Percentiles rank a stretch among this genome's conserved stretches.
Conservation (phyloP, 1,140 invertebrate species). For the Hesperophylax magnus region DNA sequence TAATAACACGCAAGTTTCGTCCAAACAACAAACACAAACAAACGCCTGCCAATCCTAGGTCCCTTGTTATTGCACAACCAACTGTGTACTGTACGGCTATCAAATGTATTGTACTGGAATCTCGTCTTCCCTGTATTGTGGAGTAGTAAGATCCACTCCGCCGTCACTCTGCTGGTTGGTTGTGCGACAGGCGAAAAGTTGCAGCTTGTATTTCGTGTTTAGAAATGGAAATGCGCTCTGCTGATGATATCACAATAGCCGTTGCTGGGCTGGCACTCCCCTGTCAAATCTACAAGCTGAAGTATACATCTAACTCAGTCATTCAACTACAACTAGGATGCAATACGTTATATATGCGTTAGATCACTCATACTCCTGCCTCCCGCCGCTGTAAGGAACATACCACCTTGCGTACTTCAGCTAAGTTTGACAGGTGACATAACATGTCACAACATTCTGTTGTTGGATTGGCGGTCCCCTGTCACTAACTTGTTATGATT, state of each 20-base stretch:
- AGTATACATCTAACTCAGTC: slow-evolving; percentile 37
- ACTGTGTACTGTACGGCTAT: not conserved
- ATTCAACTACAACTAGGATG: not conserved
- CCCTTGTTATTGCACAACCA: slow-evolving; percentile 55
- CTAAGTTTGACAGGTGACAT: slow-evolving; percentile 55
- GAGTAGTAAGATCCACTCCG: not conserved
- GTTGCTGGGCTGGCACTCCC: slow-evolving; percentile 59
- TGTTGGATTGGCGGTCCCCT: slow-evolving; percentile 59
- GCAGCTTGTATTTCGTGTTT: slow-evolving; percentile 37
- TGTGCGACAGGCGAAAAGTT: slow-evolving; percentile 54
- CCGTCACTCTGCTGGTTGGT: slow-evolving; percentile 45
- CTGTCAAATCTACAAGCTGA: slow-evolving; percentile 53
- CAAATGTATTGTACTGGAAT: too few relatives aligned
- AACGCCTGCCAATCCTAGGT: slow-evolving; percentile 37
- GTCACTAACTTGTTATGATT: slow-evolving; percentile 51
- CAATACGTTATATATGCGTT: too few relatives aligned
- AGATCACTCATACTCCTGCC: too few relatives aligned
- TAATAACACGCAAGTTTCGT: slow-evolving; percentile 42
- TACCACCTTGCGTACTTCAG: slow-evolving; percentile 41
- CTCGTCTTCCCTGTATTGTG: too few relatives aligned
- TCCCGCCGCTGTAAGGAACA: not conserved
- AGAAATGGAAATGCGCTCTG: slow-evolving; percentile 39
- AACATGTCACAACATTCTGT: slow-evolving; percentile 54
- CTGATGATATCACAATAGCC: slow-evolving; percentile 53
- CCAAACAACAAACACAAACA: not conserved